Conservation (phyloP, 2,797 vertebrate species). For the Acanthurus tractus region DNA sequence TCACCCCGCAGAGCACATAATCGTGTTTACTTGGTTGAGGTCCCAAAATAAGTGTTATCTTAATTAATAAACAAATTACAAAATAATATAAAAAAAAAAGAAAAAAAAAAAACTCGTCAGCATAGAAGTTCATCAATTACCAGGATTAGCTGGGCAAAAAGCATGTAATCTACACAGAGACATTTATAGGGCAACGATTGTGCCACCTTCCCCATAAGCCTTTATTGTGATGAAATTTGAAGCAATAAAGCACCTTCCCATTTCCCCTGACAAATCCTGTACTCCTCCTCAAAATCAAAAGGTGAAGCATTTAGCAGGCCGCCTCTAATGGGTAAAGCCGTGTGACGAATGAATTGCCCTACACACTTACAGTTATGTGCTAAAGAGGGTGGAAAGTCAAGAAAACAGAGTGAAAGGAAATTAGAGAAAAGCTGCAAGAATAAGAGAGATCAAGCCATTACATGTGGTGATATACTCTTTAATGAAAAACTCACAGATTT, state of each 20-base stretch:
- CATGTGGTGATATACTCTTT: conserved; percentile 32
- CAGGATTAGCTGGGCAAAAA: conserved; percentile 85
- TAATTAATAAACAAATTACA: conserved; percentile 90
- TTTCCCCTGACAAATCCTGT: conserved; percentile 84
- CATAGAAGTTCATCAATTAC: conserved; percentile 88
- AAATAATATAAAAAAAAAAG: conserved; percentile 81
- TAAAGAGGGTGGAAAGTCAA: conserved; percentile 76
- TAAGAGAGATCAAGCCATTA: conserved; percentile 53
- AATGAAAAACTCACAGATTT: conserved; percentile 48
- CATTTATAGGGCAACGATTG: conserved; percentile 85
- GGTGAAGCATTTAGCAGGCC: conserved; percentile 85
- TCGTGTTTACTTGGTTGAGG: conserved; percentile 87
- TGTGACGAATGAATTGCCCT: conserved; percentile 85
- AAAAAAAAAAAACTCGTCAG: conserved; percentile 64
- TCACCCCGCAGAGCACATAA: conserved; percentile 86
- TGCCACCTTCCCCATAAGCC: conserved; percentile 85
- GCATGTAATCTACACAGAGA: conserved; percentile 88
- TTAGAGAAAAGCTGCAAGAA: conserved; percentile 43
- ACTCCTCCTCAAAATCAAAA: conserved; percentile 86
- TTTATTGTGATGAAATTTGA: conserved; percentile 89
- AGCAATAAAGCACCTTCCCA: conserved; percentile 85
- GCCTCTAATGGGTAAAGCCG: conserved; percentile 84
- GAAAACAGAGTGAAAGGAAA: conserved; percentile 63
- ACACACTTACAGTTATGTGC: conserved; percentile 68
- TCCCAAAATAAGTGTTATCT: conserved; percentile 89